phyloP scores from a whole-genome alignment of 2,888 invertebrate species.

The Cryptocephalus moraei region DNA sequence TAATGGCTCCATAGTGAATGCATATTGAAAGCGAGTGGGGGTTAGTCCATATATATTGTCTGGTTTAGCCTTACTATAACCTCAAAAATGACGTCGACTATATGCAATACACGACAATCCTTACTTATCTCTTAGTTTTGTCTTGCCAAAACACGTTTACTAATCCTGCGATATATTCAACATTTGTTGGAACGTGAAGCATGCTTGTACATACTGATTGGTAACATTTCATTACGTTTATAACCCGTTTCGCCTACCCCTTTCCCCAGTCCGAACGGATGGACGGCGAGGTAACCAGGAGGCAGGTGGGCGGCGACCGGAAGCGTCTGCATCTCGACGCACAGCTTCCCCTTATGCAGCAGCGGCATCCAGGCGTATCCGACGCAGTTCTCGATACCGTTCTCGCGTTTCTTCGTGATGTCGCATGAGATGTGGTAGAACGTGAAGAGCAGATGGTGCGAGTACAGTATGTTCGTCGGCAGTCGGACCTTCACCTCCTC shows the following conservation, averaged over 20 bases:
- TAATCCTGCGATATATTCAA: too few relatives aligned
- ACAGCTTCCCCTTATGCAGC: slow-evolving; percentile 71
- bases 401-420: slow-evolving; percentile 63
- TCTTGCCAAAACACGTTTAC: too few relatives aligned
- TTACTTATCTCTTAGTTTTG: too few relatives aligned
- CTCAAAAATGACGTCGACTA: too few relatives aligned
- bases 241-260: slow-evolving; percentile 54
- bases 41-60: too few relatives aligned
- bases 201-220: too few relatives aligned
- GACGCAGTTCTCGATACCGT: slow-evolving; percentile 71
- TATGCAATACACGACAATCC: too few relatives aligned
- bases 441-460: slow-evolving; percentile 89
- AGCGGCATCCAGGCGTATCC: slow-evolving; percentile 93
- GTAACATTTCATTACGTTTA: too few relatives aligned
- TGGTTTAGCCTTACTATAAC: too few relatives aligned
- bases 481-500: slow-evolving; percentile 89
- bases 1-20: too few relatives aligned
- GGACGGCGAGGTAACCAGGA: slow-evolving; percentile 79
- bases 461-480: slow-evolving; percentile 72
- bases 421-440: slow-evolving; percentile 95
- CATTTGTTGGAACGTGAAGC: too few relatives aligned
- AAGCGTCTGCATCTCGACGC: slow-evolving; percentile 70
- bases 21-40: too few relatives aligned
- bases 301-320: slow-evolving; percentile 85
- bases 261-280: slow-evolving; percentile 82